These are phyloP conservation scores for Holothuria scabra DNA, from an alignment of 53 echinoderm and acorn worm genomes.

Conservation along the genomic window DNA sequence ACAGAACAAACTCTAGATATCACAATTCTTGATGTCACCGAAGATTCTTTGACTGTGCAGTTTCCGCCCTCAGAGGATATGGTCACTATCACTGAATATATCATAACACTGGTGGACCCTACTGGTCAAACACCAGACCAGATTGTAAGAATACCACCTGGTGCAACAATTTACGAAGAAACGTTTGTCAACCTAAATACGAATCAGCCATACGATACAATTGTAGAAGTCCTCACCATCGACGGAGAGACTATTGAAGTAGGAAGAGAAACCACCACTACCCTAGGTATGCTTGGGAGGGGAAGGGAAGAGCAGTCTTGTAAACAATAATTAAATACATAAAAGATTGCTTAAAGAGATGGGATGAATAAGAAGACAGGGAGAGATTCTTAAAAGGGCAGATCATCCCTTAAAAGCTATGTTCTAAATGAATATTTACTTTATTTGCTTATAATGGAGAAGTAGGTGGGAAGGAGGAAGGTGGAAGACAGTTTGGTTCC, in stretches of 20 bases:
- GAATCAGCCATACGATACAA: background rate
- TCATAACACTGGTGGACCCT: constrained; percentile 22
- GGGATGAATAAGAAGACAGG: too few species aligned
- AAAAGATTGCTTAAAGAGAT: too few species aligned
- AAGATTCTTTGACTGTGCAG: background rate
- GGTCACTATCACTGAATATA: constrained; percentile 21
- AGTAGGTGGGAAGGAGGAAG: too few species aligned
- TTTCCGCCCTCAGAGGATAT: constrained; percentile 37
- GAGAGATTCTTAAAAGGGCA: too few species aligned
- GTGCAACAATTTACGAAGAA: background rate
- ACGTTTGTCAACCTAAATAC: constrained; percentile 5
- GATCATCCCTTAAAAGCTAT: too few species aligned
- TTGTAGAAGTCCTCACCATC: constrained; percentile 12
- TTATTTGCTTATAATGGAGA: too few species aligned
- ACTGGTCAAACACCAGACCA: constrained; percentile 23
- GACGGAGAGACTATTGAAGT: constrained; percentile 8
- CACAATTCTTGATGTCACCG: constrained; percentile 1
- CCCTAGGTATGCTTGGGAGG: constrained; percentile 6
- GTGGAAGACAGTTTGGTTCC: too few species aligned
- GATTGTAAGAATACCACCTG: background rate
- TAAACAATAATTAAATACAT: too few species aligned
- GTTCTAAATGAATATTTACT: too few species aligned
- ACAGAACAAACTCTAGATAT: constrained; percentile 30
- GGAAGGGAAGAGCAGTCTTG: too few species aligned
- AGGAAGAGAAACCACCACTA: constrained; percentile 5